These are phyloP conservation scores for Apis laboriosa DNA, from an alignment of 1,140 invertebrate species.

Conservation along the genomic window DNA sequence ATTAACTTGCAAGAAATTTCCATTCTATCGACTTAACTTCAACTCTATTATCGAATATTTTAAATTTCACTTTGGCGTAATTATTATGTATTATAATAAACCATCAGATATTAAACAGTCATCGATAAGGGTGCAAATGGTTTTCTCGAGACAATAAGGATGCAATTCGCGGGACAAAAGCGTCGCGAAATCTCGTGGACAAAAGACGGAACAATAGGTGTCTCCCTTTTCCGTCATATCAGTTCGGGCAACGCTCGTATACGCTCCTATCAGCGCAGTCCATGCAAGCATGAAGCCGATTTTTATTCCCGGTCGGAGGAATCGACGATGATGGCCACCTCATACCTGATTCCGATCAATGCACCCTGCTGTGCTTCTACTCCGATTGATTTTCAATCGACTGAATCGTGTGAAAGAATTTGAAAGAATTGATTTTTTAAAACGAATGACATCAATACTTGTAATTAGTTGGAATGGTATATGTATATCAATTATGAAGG, in stretches of 20 bases:
- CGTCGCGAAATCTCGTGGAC: constrained; percentile 27
- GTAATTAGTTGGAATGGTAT: too few relatives aligned
- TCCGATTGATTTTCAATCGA: neutral
- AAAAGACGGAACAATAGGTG: constrained; percentile 44
- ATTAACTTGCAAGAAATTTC: neutral
- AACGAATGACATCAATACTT: too few relatives aligned
- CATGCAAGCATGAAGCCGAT: constrained; percentile 11
- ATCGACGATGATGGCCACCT: constrained; percentile 11
- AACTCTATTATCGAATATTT: neutral
- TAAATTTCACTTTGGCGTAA: neutral
- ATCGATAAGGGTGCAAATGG: constrained; percentile 14
- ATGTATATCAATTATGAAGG: too few relatives aligned
- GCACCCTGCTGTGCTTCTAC: neutral
- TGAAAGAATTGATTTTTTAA: neutral
- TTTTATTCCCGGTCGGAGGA: constrained; percentile 20
- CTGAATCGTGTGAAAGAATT: neutral
- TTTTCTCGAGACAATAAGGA: constrained; percentile 40
- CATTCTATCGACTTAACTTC: neutral
- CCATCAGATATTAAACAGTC: constrained; percentile 25
- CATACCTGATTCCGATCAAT: constrained; percentile 15
- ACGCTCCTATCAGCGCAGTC: constrained; percentile 14
- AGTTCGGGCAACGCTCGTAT: constrained; percentile 10
- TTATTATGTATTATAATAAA: neutral
- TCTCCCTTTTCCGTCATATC: constrained; percentile 52
- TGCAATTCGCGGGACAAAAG: constrained; percentile 46